phyloP scores from a whole-genome alignment of 2,797 vertebrate genomes.

The Gymnothorax reevesii region DNA sequence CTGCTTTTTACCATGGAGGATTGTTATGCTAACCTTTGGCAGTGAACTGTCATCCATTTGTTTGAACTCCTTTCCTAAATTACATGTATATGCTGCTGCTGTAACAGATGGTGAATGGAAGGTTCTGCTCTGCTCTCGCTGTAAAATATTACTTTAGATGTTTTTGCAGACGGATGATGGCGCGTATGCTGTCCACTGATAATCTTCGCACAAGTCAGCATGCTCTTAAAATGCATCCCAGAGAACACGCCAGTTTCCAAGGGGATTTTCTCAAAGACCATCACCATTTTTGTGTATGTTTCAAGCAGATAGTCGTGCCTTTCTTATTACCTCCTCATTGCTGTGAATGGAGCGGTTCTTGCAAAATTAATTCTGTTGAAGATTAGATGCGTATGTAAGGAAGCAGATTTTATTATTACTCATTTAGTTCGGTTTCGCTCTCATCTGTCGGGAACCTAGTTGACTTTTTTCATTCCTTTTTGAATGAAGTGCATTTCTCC shows the following conservation, averaged over 20 bases:
- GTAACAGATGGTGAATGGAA: conserved; percentile 13
- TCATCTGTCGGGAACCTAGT: conserved; percentile 54
- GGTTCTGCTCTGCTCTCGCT: background rate
- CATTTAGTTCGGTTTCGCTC: conserved; percentile 9
- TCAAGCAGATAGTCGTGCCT: background rate
- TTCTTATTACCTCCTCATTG: background rate
- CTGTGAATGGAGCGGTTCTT: background rate
- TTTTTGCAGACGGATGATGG: conserved; percentile 10
- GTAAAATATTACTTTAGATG: background rate
- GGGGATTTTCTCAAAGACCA: background rate
- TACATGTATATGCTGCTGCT: conserved; percentile 1
- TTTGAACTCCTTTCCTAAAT: conserved; percentile 17
- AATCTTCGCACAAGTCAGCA: conserved; percentile 7
- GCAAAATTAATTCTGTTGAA: background rate
- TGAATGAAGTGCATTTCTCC: conserved; percentile 64
- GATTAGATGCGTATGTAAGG: background rate
- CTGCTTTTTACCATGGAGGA: background rate
- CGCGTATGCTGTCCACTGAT: background rate
- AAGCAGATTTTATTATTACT: conserved; percentile 22
- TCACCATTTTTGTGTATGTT: background rate
- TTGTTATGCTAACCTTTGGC: conserved; percentile 1
- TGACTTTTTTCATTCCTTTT: conserved; percentile 67
- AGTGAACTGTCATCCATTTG: background rate
- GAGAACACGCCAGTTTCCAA: background rate
- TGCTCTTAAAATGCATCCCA: background rate